These are phyloP conservation scores for Dendrocincla fuliginosa DNA, from an alignment of 2,797 vertebrate genomes.

Conservation along the genomic window DNA sequence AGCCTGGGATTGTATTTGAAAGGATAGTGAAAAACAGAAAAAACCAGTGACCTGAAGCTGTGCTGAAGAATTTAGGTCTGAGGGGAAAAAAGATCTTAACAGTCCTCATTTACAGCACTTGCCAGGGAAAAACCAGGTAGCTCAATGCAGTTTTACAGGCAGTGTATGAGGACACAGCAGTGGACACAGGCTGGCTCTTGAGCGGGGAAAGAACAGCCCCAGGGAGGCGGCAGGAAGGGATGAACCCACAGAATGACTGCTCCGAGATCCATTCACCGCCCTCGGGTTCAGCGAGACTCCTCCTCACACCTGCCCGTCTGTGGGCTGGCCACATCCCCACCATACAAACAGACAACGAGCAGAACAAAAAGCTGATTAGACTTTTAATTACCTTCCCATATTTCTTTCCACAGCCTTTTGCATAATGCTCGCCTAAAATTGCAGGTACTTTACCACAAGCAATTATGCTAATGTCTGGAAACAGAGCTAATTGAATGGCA, in stretches of 20 bases:
- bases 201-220: neutral
- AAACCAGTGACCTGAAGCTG: neutral
- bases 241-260: neutral
- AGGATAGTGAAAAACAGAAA: neutral
- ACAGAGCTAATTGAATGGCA: conserved; percentile 39
- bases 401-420: neutral
- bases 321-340: accelerated
- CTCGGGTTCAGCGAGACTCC: neutral
- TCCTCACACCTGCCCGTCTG: neutral
- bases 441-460: conserved; percentile 41
- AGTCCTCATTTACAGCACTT: neutral
- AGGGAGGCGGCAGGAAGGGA: neutral
- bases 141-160: neutral
- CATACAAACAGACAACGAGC: neutral
- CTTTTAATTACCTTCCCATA: neutral
- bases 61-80: neutral
- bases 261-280: too few relatives aligned
- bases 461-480: conserved; percentile 55
- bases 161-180: neutral
- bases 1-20: neutral
- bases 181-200: neutral
- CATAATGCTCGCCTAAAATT: neutral
- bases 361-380: neutral
- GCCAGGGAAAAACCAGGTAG: neutral
- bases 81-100: neutral